These are phyloP conservation scores for Drosophila yooni DNA, from an alignment of 2,888 invertebrate species.

Conservation along the genomic window DNA sequence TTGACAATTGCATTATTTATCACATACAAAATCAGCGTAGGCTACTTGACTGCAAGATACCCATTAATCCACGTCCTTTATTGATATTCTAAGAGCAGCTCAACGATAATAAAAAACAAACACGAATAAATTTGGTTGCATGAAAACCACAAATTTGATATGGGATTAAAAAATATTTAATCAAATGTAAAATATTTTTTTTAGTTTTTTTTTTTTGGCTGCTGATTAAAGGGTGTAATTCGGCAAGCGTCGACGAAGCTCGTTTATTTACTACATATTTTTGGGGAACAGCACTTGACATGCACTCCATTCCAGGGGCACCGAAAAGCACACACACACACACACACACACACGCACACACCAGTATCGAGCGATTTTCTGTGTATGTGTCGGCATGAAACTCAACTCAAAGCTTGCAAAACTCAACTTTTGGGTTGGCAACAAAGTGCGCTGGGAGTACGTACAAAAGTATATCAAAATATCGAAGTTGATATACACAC, in stretches of 20 bases:
- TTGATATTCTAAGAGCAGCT: neutral
- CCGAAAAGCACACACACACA: neutral
- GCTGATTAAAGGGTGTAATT: neutral
- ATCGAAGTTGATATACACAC: slow-evolving; percentile 6
- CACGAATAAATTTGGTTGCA: too few species aligned
- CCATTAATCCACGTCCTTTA: neutral
- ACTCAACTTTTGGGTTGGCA: neutral
- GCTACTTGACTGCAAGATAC: neutral
- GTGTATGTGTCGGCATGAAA: neutral
- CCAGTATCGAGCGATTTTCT: neutral
- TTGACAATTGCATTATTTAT: neutral
- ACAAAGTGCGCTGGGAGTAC: neutral
- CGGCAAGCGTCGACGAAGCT: neutral
- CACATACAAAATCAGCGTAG: neutral
- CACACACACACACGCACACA: neutral
- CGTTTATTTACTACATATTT: neutral
- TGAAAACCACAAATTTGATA: too few species aligned
- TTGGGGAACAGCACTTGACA: neutral
- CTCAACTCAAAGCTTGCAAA: slow-evolving; percentile 8
- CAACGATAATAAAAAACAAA: too few species aligned
- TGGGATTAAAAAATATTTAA: neutral
- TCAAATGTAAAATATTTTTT: neutral
- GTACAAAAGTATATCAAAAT: slow-evolving; percentile 18
- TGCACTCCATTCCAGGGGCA: slow-evolving; percentile 2
- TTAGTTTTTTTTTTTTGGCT: too few species aligned